Evolutionary conservation across 2,113 vertebrate genomes (phyloP), one percentile per base, ranked within the genome.

Genomic region (Trochalopteron elliotii): DNA sequence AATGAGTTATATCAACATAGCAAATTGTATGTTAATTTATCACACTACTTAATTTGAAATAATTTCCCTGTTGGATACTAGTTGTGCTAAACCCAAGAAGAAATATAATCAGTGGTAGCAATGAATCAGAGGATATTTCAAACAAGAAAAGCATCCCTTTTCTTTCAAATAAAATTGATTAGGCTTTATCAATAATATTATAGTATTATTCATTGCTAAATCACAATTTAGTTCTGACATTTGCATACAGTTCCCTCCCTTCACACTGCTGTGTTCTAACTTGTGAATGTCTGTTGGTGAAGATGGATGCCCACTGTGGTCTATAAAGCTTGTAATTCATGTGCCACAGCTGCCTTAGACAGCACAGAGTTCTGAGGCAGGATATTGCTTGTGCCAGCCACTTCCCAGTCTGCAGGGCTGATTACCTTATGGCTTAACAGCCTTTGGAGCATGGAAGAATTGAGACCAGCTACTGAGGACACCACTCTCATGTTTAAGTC

Each of bases 131-230:
- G 75, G 75, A 56, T 64, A 55, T 37, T 69, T 81, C 2, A 2
- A 31, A 87, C 78, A 49, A 93, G 61, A 82, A 96, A 94, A 82
- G 33, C 60, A 55, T 90, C 37, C 18, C 35, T 88, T 93, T 87
- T 86, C 68, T 75, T 93, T 90, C 67, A 85, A 81, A 70, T 90
- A 89, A 94, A 94, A 91, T 81, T 86, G 42, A 77, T 91, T 64
- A 75, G 67, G 31, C 44, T 90, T 78, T 83, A 67, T 86, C 85
- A 71, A 33, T 67, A 93, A 53, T 56, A 81, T 22, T 49, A 69
- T 9, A 75, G 40, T 81, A 75, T 93, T 94, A 92, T 92, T 91
- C 70, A 63, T 61, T 83, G 85, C 31, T 76, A 80, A 45, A 74
- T 59, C 47, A 45, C 45, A 39, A 1, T n/a, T 92, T 50, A 71